phyloP scores from a whole-genome alignment of 2,797 vertebrate genomes.

The Sebastes itinus region DNA sequence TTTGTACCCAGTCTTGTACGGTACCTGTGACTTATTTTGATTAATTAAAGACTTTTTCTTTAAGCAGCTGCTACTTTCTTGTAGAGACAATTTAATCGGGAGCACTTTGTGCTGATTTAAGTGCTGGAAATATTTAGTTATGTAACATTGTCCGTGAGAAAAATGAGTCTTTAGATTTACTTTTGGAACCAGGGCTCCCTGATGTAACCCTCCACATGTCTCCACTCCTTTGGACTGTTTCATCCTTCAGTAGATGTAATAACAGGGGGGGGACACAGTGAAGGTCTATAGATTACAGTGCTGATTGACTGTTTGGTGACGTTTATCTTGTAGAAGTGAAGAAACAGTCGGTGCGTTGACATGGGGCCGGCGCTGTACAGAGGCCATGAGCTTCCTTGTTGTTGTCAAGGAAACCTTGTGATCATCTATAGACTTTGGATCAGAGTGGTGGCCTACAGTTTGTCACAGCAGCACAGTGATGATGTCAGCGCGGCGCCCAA shows the following conservation, averaged over 20 bases:
- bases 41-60: not conserved
- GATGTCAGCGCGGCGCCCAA: slow-evolving; percentile 46
- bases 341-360: not conserved
- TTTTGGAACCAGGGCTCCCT: not conserved
- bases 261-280: slow-evolving; percentile 13
- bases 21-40: not conserved
- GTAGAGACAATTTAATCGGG: not conserved
- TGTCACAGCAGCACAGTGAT: slow-evolving; percentile 45
- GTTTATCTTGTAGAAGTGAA: not conserved
- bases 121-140: not conserved
- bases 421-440: slow-evolving; percentile 65
- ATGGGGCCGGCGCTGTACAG: not conserved
- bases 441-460: slow-evolving; percentile 6
- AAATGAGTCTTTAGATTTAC: not conserved
- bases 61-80: not conserved
- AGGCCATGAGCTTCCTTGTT: not conserved
- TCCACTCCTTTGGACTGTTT: slow-evolving; percentile 27
- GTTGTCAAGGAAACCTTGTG: not conserved
- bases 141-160: not conserved
- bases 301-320: not conserved
- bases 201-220: slow-evolving; percentile 8
- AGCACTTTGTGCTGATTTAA: not conserved
- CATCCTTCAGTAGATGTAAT: not conserved
- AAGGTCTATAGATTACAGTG: slow-evolving; percentile 64
- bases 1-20: not conserved